A percentile compares a stretch with the other conserved stretches of the same genome.
These are phyloP conservation scores for Malacoctenus gilli DNA, from an alignment of 2,797 vertebrate genomes.

Conservation along the genomic window DNA sequence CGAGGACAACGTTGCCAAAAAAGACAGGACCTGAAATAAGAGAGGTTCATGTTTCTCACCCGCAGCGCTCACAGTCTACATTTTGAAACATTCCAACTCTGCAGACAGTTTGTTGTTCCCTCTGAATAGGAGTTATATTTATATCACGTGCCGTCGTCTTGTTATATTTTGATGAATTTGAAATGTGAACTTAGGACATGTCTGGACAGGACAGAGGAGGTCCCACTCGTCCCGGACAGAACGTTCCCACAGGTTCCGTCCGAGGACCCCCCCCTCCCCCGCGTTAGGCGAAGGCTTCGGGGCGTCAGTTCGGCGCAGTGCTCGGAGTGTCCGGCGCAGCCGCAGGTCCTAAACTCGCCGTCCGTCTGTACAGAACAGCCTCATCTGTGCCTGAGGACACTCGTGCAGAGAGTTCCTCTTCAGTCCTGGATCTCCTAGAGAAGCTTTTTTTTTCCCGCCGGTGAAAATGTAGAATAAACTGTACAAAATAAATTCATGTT, in stretches of 20 bases:
- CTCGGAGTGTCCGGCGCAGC: constrained; percentile 49
- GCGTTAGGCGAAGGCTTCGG: constrained; percentile 28
- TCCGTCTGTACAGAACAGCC: constrained; percentile 65
- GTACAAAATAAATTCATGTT: constrained; percentile 74
- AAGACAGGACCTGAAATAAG: constrained; percentile 6
- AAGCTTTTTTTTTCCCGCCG: constrained; percentile 67
- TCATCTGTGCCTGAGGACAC: constrained; percentile 68
- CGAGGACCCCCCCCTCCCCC: constrained; percentile 23
- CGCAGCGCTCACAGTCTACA: constrained; percentile 31
- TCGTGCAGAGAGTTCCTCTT: constrained; percentile 51
- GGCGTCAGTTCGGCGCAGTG: constrained; percentile 25
- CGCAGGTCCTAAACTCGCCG: constrained; percentile 44
- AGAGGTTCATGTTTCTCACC: constrained; percentile 23
- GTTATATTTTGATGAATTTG: constrained; percentile 71
- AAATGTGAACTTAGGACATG: constrained; percentile 72
- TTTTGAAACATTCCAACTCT: constrained; percentile 38
- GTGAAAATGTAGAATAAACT: constrained; percentile 75
- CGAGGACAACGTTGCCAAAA: constrained; percentile 17
- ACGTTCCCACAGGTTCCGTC: constrained; percentile 43
- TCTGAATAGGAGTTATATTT: constrained; percentile 64
- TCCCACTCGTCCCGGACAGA: constrained; percentile 9
- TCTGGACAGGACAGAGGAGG: constrained; percentile 43
- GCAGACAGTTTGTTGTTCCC: constrained; percentile 47
- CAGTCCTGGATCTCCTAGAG: constrained; percentile 68
- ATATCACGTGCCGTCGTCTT: constrained; percentile 72